Conservation (phyloP, 2,797 vertebrate genomes). For the Hippopotamyrus pictus region DNA sequence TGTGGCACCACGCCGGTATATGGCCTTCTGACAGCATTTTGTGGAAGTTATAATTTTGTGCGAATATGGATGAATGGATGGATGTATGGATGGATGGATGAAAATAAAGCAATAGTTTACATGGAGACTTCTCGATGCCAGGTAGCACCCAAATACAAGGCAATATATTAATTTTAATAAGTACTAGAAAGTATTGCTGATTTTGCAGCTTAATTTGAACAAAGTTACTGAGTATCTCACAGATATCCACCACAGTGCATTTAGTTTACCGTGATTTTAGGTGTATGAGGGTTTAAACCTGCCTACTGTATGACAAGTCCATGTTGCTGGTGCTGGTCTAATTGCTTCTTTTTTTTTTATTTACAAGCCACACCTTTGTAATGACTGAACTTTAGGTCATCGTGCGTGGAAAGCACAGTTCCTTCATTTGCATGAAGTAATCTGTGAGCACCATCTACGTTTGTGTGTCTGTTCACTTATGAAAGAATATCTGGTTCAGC, state of each 20-base stretch:
- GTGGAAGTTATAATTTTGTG: background rate
- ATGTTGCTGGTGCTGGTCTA: background rate
- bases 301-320: background rate
- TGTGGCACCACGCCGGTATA: background rate
- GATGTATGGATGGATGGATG: background rate
- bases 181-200: background rate
- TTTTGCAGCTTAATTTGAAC: background rate
- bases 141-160: background rate
- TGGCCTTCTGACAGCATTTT: background rate
- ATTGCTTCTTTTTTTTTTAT: background rate
- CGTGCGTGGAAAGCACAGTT: background rate
- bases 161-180: background rate
- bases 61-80: background rate
- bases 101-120: background rate
- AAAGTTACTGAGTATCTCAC: background rate
- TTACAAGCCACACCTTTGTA: background rate
- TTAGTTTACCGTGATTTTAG: background rate
- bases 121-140: background rate
- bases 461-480: background rate
- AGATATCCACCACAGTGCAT: background rate
- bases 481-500: background rate
- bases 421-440: background rate
- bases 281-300: background rate
- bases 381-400: background rate
- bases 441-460: background rate